Conservation (phyloP, 2,797 vertebrate species). For the Pseudocheirus occidentalis region DNA sequence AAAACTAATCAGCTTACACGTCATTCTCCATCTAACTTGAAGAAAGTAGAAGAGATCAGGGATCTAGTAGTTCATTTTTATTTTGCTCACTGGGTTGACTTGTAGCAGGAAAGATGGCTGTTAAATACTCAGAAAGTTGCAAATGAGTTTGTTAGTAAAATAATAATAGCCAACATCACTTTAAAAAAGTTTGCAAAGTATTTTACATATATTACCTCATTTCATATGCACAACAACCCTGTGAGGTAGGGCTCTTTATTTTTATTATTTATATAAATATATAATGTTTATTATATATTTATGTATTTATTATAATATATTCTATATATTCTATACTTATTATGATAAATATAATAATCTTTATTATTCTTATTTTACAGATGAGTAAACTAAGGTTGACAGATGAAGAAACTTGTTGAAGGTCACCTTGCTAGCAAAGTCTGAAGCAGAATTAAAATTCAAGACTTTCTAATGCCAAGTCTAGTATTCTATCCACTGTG, state of each 20-base stretch:
- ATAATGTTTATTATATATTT: no score
- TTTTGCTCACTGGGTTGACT: background rate
- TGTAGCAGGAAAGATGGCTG: background rate
- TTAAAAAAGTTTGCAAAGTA: background rate
- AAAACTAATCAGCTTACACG: background rate
- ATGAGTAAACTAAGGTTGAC: background rate
- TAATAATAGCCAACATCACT: background rate
- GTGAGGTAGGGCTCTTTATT: background rate
- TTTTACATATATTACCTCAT: background rate
- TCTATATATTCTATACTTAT: no score
- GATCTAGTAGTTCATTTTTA: constrained; percentile 2
- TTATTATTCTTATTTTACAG: background rate
- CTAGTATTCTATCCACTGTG: background rate
- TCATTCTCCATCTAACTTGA: constrained; percentile 31
- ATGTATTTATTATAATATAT: no score
- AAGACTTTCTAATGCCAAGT: background rate
- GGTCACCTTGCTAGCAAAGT: background rate
- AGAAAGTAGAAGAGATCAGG: constrained; percentile 10
- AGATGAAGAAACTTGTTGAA: background rate
- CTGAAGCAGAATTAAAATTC: background rate
- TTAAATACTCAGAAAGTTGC: background rate
- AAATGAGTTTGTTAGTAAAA: background rate
- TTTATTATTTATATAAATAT: background rate
- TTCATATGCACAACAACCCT: background rate
- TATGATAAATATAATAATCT: no score